Evolutionary conservation across 2,113 vertebrate genomes (phyloP), one percentile per base, ranked within the genome.

Genomic region (Mesocricetus auratus): DNA sequence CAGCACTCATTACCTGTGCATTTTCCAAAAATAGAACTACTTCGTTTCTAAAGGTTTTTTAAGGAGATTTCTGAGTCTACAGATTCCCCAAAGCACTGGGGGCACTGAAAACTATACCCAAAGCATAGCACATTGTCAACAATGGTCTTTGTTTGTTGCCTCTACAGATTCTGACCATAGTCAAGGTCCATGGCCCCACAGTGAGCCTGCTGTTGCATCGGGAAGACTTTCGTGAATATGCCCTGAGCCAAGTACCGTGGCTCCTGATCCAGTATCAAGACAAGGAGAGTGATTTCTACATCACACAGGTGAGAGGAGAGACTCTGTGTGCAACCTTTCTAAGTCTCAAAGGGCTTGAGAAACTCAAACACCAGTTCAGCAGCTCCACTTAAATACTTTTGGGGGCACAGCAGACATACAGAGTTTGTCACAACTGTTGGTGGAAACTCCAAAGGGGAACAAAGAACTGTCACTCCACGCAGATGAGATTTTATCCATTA

Each of bases 161-260:
- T 93, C 26, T 90, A 3, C 93, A 98, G 97, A 96, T 39, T 24
- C 11, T 95, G 82, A 75, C 91, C 86, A 95, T 98, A n/a, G 3
- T 97, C 7, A 97, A 97, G 93, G 96, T 83, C 19, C 96, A 94
- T 0, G 96, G 98, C 36, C 97, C 98, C 68, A 89, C 97, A 0
- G 96, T 97, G 56, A 96, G 97, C 86, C 53, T 98, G 42, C 79
- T 98, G 36, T 93, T 98, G 10, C 94, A 97, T 66, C 58, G 91
- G n/a, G 95, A 97, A 39, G 97, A 97, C 45, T 66, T 96, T 78
- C 22, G 74, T 24, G 97, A 97, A 26, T 97, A 89, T 0, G 86
- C 96, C 50, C 86, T 98, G 83, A 69, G 22, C 74, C 97, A 98
- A 74, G 74, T 98, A 2, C 42, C 96, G n/a, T 98, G 98, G 98